Base-by-base conservation (phyloP, 2,888 invertebrate genomes). In the Ichneumoninae sp. region DNA sequence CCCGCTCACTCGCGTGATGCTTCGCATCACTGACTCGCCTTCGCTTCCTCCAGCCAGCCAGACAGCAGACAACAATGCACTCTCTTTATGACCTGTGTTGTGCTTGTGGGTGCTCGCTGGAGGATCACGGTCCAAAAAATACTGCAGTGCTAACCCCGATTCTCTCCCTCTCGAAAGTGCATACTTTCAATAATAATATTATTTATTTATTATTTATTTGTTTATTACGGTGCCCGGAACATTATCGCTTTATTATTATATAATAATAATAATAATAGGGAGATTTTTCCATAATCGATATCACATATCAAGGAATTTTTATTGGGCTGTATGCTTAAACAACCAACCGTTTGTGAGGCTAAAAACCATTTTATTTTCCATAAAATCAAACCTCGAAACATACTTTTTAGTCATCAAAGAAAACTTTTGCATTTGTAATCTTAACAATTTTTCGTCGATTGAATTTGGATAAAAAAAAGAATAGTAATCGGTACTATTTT, bases 21-120 rank as follows among this genome's bases (percentile, higher is more conserved):
- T 40, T 47, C 33, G 22, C 40, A n/a, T 68, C 50, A 19, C 19
- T 36, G 78, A 69, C 19, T 78, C 44, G 69, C 57, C 69, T 30
- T 54, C 33, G 13, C 62, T 65, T 52, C 36, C 76, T 76, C 66
- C 66, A 75, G 65, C 62, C 62, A 50, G 74, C 62, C 74, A 75
- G 74, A 75, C 74, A 75, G 62, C 74, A 75, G 74, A 75, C 74
- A 75, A 75, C 74, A 75, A 75, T 75, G 74, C 74, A 62, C 74
- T 75, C 74, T 75, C 74, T 75, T 75, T 75, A 75, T 65, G 74
- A 65, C 62, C 62, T 47, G 74, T 26, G 57, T 13, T 75, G 57
- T 22, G 57, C 19, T 54, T 22, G 71, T 26, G 30, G 40, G 36
- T 36, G 66, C 40, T 66, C 40, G 36, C 50, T 36, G 50, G 33